These are phyloP conservation scores for Shargacucullia verbasci DNA, from an alignment of 2,888 invertebrate genomes.

Conservation along the genomic window DNA sequence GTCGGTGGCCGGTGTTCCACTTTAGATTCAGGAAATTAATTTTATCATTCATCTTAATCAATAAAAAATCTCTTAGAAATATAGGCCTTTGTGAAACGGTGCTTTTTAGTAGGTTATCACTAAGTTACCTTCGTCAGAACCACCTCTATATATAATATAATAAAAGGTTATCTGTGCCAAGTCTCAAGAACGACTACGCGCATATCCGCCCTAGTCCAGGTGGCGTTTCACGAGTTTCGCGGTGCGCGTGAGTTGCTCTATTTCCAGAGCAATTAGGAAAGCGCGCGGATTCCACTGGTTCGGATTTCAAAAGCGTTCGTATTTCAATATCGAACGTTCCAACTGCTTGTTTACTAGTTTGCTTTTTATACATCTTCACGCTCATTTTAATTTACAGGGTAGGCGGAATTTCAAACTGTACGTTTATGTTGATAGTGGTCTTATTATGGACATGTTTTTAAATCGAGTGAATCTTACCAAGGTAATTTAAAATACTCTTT, in stretches of 20 bases:
- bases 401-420: background rate
- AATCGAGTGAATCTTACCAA: too few relatives aligned
- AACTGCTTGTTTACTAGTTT: slow-evolving; percentile 26
- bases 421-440: too few relatives aligned
- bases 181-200: background rate
- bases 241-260: slow-evolving; percentile 68
- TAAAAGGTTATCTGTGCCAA: background rate
- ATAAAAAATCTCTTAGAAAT: too few relatives aligned
- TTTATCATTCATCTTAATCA: too few relatives aligned
- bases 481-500: too few relatives aligned
- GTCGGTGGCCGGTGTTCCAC: too few relatives aligned
- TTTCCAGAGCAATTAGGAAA: slow-evolving; percentile 84
- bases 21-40: too few relatives aligned
- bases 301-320: slow-evolving; percentile 74
- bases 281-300: slow-evolving; percentile 68
- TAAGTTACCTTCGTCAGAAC: too few relatives aligned
- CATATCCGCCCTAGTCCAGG: slow-evolving; percentile 66
- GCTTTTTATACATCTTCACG: slow-evolving; percentile 17
- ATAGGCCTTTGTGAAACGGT: too few relatives aligned
- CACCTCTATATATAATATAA: background rate
- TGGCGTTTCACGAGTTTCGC: slow-evolving; percentile 62
- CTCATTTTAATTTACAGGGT: slow-evolving; percentile 16
- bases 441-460: too few relatives aligned
- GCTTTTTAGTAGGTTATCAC: too few relatives aligned
- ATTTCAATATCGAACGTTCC: slow-evolving; percentile 53